Evolutionary conservation across 2,888 invertebrate genomes (phyloP).

Genomic region (Andrena minutula): DNA sequence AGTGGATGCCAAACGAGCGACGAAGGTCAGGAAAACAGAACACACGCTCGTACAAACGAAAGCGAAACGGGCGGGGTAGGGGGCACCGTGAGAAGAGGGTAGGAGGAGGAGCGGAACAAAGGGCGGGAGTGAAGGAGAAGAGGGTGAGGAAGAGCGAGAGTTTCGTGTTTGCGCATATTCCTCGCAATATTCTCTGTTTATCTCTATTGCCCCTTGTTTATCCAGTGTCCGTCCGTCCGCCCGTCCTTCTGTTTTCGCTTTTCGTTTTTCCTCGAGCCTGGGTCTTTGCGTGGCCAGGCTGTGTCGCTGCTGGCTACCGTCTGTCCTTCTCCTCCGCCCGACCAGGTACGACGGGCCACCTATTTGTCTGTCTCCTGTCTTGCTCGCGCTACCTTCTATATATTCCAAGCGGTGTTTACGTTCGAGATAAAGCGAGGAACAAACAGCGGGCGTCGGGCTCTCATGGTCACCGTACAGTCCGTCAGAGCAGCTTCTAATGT

Average conservation of each 20-base stretch:
- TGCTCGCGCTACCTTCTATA: slow-evolving; percentile 68
- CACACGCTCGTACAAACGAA: slow-evolving; percentile 67
- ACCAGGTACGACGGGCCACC: slow-evolving; percentile 58
- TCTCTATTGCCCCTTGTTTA: slow-evolving; percentile 83
- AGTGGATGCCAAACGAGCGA: slow-evolving; percentile 70
- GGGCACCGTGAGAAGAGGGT: slow-evolving; percentile 25
- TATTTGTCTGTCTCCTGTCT: slow-evolving; percentile 60
- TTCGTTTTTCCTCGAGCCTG: slow-evolving; percentile 64
- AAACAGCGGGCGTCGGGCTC: slow-evolving; percentile 77
- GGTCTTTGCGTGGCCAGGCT: slow-evolving; percentile 65
- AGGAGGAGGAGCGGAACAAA: slow-evolving; percentile 8
- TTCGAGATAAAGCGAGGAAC: slow-evolving; percentile 83
- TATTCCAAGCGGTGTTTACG: slow-evolving; percentile 80
- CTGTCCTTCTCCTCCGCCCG: slow-evolving; percentile 39
- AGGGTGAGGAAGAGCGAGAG: slow-evolving; percentile 68
- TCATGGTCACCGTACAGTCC: slow-evolving; percentile 71
- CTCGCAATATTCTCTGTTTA: slow-evolving; percentile 83
- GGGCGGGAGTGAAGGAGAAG: slow-evolving; percentile 28
- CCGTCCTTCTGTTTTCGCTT: slow-evolving; percentile 70
- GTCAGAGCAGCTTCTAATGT: slow-evolving; percentile 60
- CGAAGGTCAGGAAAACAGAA: slow-evolving; percentile 66
- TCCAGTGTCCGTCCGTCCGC: slow-evolving; percentile 79
- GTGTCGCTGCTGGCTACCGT: slow-evolving; percentile 52
- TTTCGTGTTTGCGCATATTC: slow-evolving; percentile 82
- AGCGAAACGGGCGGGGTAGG: slow-evolving; percentile 56